Percentiles rank a stretch among this genome's conserved stretches.
Conservation (phyloP, 2,113 vertebrate genomes). For the Zosterops japonicus region DNA sequence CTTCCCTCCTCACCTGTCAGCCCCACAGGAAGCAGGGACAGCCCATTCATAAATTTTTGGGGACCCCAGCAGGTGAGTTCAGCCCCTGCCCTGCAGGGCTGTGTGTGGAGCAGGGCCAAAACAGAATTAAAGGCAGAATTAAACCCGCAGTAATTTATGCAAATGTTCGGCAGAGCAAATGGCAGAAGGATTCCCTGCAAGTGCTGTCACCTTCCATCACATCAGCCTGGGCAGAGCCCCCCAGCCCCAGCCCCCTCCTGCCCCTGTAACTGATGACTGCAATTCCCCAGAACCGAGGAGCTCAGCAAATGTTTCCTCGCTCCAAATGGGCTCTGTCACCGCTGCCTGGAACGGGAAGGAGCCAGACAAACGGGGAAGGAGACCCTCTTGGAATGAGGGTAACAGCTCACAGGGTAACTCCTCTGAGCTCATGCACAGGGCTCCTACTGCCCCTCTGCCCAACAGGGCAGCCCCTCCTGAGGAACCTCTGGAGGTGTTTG, state of each 20-base stretch:
- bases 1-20: background rate
- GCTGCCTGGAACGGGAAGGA: background rate
- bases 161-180: background rate
- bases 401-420: rapidly evolving
- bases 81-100: background rate
- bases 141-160: background rate
- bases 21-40: background rate
- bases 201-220: conserved; percentile 57
- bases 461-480: rapidly evolving
- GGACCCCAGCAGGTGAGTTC: background rate
- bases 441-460: background rate
- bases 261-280: background rate
- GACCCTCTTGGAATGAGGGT: background rate
- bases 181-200: conserved; percentile 64
- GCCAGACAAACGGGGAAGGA: background rate
- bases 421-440: rapidly evolving
- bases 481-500: rapidly evolving
- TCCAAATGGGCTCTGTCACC: background rate
- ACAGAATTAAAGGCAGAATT: background rate
- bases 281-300: background rate
- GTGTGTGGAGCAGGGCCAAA: background rate
- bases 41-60: background rate
- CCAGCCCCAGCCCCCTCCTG: background rate
- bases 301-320: background rate
- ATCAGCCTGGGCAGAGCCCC: conserved; percentile 4